Evolutionary conservation across 2,888 invertebrate genomes (phyloP), one percentile per base, ranked within the genome.

Genomic region (Lochmaea crataegi): DNA sequence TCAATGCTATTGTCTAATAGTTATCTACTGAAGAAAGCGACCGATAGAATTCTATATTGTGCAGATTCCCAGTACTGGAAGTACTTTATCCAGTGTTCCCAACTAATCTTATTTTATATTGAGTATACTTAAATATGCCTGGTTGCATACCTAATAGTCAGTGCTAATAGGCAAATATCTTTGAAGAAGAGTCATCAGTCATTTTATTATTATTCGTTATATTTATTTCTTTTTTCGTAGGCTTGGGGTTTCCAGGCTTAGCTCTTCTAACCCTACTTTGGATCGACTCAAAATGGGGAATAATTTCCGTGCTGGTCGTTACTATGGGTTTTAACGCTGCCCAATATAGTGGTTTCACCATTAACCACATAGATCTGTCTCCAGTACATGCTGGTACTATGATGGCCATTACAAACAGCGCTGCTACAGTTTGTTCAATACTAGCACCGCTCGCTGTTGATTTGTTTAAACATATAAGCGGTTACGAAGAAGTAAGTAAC

Each of bases 321-420:
- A 91, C 94, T 0, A 92, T 94, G 0, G 92, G 93, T 0, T 88
- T 93, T 4, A 94, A 94, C 79, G 91, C 93, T 0, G 91, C 92
- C 4, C 90, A 92, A 68, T 93, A 75, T 22, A 75, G 70, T 42
- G 94, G 94, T 5, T 93, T 91, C 82, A 90, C 91, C 88, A 89
- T 91, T 18, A 94, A 94, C 75, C 94, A 94, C 82, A 93, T 95
- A 76, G 95, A 95, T 86, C 87, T 95, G 67, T 92, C 95, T 7
- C 94, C 95, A 0, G 94, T 94, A 84, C 93, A 92, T 83, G 93
- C 94, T 11, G 94, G 94, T 38, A 91, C 92, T 0, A 86, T 95
- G 79, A 94, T 95, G 93, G 94, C 94, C 12, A 91, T 95, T 79
- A 94, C 94, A 2, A 95, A 95, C 83, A 91, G 91, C 11, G 86